Conservation (phyloP, 92 coral and sea anemone species). For the Scolanthus callimorphus region DNA sequence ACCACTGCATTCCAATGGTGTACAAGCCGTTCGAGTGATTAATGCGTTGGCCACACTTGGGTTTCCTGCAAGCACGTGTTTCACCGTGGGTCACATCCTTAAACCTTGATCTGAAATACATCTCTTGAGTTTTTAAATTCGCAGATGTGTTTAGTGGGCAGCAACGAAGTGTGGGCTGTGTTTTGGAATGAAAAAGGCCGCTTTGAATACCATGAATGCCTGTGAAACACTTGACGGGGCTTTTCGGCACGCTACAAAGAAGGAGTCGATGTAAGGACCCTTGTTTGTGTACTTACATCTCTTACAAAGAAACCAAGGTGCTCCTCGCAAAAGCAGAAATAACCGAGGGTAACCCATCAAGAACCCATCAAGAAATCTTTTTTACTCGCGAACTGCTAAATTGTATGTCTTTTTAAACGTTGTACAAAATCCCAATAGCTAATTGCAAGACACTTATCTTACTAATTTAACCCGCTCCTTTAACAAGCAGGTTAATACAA, state of each 20-base stretch:
- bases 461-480: background rate
- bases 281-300: background rate
- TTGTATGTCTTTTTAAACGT: too few relatives aligned
- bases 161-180: slow-evolving; percentile 13
- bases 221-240: slow-evolving; percentile 29
- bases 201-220: slow-evolving; percentile 78
- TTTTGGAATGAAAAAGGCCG: slow-evolving; percentile 40
- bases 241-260: slow-evolving; percentile 68
- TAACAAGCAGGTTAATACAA: slow-evolving; percentile 12
- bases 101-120: background rate
- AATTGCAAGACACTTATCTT: background rate
- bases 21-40: background rate
- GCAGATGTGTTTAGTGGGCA: slow-evolving; percentile 20
- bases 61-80: slow-evolving; percentile 8
- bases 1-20: slow-evolving; percentile 11
- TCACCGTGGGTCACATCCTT: background rate
- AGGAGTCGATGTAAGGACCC: background rate
- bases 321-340: background rate
- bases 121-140: background rate
- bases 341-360: background rate
- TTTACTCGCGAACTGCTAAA: background rate
- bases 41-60: slow-evolving; percentile 10
- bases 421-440: too few relatives aligned
- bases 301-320: background rate
- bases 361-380: background rate